Evolutionary conservation across 2,113 vertebrate genomes (phyloP).

Genomic region (Myotis yumanensis): DNA sequence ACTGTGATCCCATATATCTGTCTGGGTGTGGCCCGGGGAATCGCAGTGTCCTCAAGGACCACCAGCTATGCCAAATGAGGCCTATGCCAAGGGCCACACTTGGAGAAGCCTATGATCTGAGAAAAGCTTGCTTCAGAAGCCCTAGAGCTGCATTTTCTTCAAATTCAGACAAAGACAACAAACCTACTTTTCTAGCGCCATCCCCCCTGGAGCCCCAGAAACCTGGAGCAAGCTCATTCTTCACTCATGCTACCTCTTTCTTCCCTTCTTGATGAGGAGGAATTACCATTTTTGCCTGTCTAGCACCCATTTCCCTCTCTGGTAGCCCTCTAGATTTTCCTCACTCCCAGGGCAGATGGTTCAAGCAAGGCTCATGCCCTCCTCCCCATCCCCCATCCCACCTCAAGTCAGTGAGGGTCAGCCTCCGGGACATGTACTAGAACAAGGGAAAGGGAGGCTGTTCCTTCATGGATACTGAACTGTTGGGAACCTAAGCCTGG

Average conservation of each 20-base stretch:
- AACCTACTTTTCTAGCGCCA: not conserved
- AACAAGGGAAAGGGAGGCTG: not conserved
- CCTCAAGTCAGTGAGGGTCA: not conserved
- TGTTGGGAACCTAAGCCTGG: not conserved
- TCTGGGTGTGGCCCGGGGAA: not conserved
- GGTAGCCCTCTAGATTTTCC: not conserved
- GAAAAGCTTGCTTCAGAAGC: not conserved
- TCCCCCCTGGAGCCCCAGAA: not conserved
- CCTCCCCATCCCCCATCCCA: not conserved
- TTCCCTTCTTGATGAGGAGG: not conserved
- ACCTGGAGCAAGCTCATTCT: not conserved
- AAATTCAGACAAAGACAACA: not conserved
- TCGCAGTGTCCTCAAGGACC: not conserved
- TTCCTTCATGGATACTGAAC: not conserved
- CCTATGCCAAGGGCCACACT: not conserved
- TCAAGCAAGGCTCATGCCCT: not conserved
- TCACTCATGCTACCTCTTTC: not conserved
- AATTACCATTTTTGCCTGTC: not conserved
- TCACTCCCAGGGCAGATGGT: not conserved
- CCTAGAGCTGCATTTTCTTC: not conserved
- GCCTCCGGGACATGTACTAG: not conserved
- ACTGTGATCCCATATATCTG: not conserved
- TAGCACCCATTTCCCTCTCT: not conserved
- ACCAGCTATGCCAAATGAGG: not conserved
- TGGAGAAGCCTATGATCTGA: not conserved